Base-by-base conservation (phyloP, 2,113 vertebrate species). In the Cephalopholis sonnerati region DNA sequence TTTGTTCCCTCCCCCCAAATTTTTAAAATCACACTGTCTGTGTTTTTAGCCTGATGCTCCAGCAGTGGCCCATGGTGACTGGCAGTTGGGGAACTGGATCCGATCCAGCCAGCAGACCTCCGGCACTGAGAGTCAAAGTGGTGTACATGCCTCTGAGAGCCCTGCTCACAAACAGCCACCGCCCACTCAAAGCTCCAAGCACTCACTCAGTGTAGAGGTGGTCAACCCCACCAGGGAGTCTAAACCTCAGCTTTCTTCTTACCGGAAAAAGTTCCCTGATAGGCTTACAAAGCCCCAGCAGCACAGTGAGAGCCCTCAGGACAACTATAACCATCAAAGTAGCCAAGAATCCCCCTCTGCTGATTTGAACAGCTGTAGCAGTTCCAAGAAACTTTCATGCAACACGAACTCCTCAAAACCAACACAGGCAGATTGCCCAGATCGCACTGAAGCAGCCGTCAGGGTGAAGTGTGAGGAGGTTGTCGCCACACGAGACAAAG, bases 81-180 rank as follows among this genome's bases (percentile, higher is more conserved):
- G 94, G 94, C 93, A 93, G 87, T 57, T 95, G 74, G 91, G 82
- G 44, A 92, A 92, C 75, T 94, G 92, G 89, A 92, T 94, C 48
- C 61, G 62, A 39, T 83, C 85, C 67, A 92, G 72, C 77, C 93
- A 92, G 73, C 92, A 91, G 70, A 93, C 41, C 51, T 91, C 76
- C 17, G 87, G 92, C 32, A 22, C 84, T 0, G 96, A 97, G 59
- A 87, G 85, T 39, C 93, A 87, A 18, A 17, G 71, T 0, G 71
- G 81, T 6, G 1, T 27, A 1, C 44, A 76, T 24, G 29, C 44
- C 20, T 81, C 90, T 11, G 73, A 9, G 59, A 87, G 44, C 87
- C 50, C 90, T 4, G 82, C 77, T 39, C 87, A 55, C 51, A 80
- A 88, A 77, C 72, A 36, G 46, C 89, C 41, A 12, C 79, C 29